Percentiles rank a stretch among this genome's conserved stretches.
These are phyloP conservation scores for Phortica variegata DNA, from an alignment of 1,140 invertebrate genomes.

Conservation along the genomic window DNA sequence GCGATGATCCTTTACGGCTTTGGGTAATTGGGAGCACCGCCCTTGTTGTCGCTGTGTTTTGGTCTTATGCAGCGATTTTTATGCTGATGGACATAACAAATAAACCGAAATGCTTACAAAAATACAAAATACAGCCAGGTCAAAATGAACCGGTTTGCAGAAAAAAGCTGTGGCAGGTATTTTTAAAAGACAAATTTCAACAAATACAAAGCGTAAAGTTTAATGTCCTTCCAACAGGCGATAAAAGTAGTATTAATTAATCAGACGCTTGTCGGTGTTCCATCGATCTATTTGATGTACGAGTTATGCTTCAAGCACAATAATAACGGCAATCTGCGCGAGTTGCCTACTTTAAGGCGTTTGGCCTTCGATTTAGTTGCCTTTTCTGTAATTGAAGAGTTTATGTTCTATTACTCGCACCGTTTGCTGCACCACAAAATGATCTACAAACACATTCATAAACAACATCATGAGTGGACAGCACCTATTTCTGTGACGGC, in stretches of 20 bases:
- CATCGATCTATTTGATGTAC: slow-evolving; percentile 63
- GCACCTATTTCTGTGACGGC: slow-evolving; percentile 78
- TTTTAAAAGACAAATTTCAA: no score
- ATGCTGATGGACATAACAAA: slow-evolving; percentile 73
- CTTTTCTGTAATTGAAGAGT: slow-evolving; percentile 76
- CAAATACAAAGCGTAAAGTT: no score
- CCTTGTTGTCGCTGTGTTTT: slow-evolving; percentile 68
- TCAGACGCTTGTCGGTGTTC: slow-evolving; percentile 71
- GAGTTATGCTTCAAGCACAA: slow-evolving; percentile 61
- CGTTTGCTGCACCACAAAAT: slow-evolving; percentile 73
- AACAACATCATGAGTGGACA: slow-evolving; percentile 83
- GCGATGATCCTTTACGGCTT: slow-evolving; percentile 63
- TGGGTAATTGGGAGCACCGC: slow-evolving; percentile 65
- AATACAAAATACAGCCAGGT: slow-evolving; percentile 80
- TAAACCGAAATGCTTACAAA: slow-evolving; percentile 65
- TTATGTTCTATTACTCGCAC: slow-evolving; percentile 85
- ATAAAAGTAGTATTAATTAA: slow-evolving; percentile 75
- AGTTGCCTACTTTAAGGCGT: slow-evolving; percentile 77
- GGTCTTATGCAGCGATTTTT: slow-evolving; percentile 72
- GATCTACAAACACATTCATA: slow-evolving; percentile 81
- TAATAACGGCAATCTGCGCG: slow-evolving; percentile 58
- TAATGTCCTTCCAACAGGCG: slow-evolving; percentile 56
- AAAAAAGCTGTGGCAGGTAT: slow-evolving; percentile 28
- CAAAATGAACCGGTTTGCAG: slow-evolving; percentile 73
- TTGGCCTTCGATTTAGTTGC: slow-evolving; percentile 71